These are phyloP conservation scores for Poliocrania exsul DNA, from an alignment of 2,797 vertebrate genomes.

Conservation along the genomic window DNA sequence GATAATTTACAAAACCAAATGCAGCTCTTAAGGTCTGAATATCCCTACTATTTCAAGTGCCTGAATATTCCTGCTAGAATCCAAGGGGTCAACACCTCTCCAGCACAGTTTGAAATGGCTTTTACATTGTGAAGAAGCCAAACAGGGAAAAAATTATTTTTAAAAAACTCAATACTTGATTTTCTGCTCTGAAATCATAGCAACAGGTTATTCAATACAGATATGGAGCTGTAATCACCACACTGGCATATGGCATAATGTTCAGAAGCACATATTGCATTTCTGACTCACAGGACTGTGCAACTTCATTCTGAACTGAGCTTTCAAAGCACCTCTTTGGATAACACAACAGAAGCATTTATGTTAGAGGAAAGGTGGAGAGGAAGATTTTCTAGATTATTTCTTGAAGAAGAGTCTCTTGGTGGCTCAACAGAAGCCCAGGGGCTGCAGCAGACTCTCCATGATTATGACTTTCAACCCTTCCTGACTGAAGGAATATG, in stretches of 20 bases:
- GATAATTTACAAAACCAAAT: not conserved
- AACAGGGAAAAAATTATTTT: not conserved
- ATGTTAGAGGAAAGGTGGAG: not conserved
- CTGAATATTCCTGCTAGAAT: not conserved
- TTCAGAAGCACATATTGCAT: not conserved
- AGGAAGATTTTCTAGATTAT: not conserved
- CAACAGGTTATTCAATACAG: not conserved
- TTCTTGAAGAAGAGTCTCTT: not conserved
- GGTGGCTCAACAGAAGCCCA: not conserved
- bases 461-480: not conserved
- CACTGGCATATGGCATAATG: not conserved
- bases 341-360: not conserved
- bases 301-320: not conserved
- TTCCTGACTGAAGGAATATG: not conserved
- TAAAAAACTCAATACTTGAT: not conserved
- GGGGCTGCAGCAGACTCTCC: not conserved
- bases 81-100: not conserved
- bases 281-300: not conserved
- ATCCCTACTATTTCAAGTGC: not conserved
- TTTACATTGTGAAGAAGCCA: not conserved
- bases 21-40: not conserved
- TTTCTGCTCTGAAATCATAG: not conserved
- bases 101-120: not conserved
- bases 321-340: not conserved
- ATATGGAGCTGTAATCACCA: not conserved